A percentile compares a stretch with the other conserved stretches of the same genome.
These are phyloP conservation scores for Delia radicum DNA, from an alignment of 1,140 invertebrate genomes.

Conservation along the genomic window DNA sequence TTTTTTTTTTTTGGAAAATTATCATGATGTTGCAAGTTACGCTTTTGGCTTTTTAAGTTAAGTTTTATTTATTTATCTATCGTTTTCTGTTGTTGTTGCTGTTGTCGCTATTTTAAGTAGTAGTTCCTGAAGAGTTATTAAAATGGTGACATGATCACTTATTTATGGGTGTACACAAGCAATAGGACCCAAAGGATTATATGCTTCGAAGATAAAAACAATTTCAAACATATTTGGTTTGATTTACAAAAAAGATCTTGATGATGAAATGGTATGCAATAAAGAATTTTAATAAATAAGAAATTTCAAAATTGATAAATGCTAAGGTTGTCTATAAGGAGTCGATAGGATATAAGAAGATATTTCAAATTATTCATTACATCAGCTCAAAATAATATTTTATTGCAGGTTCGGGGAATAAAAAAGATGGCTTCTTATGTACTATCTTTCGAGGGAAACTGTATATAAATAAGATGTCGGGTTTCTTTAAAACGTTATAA, in stretches of 20 bases:
- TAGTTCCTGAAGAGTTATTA: constrained; percentile 13
- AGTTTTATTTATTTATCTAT: neutral
- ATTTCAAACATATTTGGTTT: neutral
- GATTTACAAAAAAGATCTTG: neutral
- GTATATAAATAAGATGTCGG: too few relatives aligned
- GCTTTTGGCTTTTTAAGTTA: neutral
- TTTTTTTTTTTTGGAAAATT: constrained; percentile 7
- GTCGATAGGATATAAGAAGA: too few relatives aligned
- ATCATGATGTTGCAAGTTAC: constrained; percentile 22
- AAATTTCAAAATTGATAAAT: too few relatives aligned
- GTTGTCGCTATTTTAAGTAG: constrained; percentile 4
- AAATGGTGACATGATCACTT: constrained; percentile 24
- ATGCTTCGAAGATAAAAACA: neutral
- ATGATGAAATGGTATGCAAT: neutral
- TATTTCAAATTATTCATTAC: too few relatives aligned
- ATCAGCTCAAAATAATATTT: too few relatives aligned
- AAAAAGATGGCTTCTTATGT: too few relatives aligned
- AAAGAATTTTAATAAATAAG: too few relatives aligned
- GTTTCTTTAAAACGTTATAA: too few relatives aligned
- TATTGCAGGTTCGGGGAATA: too few relatives aligned
- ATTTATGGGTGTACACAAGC: constrained; percentile 16
- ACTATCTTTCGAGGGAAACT: too few relatives aligned
- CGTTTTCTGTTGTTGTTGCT: neutral
- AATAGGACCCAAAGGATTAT: constrained; percentile 16
- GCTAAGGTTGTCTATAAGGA: too few relatives aligned